A percentile compares a stretch with the other conserved stretches of the same genome.
These are phyloP conservation scores for Turritopsis rubra DNA, from an alignment of 30 jellyfish, hydroid and myxozoan species.

Conservation along the genomic window DNA sequence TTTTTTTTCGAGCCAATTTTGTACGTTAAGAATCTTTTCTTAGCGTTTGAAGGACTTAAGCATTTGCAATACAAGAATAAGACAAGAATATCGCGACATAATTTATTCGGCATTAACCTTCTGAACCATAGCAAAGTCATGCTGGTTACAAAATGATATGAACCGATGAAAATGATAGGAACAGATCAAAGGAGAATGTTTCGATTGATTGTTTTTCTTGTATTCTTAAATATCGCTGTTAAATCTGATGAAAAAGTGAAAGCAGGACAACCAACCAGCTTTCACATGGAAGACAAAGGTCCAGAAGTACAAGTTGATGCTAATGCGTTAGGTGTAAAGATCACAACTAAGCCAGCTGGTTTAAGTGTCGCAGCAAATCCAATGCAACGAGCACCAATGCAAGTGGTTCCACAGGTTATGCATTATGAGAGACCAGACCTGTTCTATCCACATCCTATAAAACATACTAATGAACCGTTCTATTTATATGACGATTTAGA, in stretches of 20 bases:
- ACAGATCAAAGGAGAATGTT: neutral
- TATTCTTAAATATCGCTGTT: neutral
- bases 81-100: neutral
- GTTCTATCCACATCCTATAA: slow-evolving; percentile 28
- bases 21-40: no score
- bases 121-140: neutral
- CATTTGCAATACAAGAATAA: no score
- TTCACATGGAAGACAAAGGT: slow-evolving; percentile 47
- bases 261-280: slow-evolving; percentile 44
- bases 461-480: slow-evolving; percentile 42
- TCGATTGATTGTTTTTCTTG: neutral
- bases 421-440: neutral
- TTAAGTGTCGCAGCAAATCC: slow-evolving; percentile 38
- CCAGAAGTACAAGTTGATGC: slow-evolving; percentile 39
- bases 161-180: no score
- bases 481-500: neutral
- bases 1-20: no score
- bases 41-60: no score
- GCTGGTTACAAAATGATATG: neutral
- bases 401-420: neutral
- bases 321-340: slow-evolving; percentile 31
- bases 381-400: slow-evolving; percentile 8
- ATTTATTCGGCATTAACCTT: neutral
- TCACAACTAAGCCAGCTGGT: slow-evolving; percentile 41
- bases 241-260: neutral